Evolutionary conservation across 1,140 invertebrate genomes (phyloP), one percentile per base, ranked within the genome.

Genomic region (Capitella teleta): DNA sequence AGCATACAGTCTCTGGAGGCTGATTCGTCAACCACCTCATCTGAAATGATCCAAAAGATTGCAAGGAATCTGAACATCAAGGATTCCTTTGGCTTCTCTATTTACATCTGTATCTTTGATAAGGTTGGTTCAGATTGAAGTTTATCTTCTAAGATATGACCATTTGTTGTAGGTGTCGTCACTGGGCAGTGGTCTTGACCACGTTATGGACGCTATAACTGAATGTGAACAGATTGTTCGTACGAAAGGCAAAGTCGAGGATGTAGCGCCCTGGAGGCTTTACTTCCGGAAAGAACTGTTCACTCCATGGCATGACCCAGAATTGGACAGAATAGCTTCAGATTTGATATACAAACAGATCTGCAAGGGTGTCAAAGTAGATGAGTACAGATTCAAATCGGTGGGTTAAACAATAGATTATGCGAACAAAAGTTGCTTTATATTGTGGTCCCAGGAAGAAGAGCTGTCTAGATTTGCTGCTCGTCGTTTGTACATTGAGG

Each of bases 231-330:
- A 64, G 38, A 16, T 47, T n/a, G 19, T 47, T 43, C 38, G 49
- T 10, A 25, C 25, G 34, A 24, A 47, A 12, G 40, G 36, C 12
- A 26, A 32, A 23, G 24, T 30, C 18, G 52, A 49, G 25, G 26
- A 41, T 26, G 36, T 43, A 5, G 24, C 63, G 23, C 40, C 59
- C 6, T 70, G 67, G 67, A 51, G 64, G 25, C 51, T 70, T 1
- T 68, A 61, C 44, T 67, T 66, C 52, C 54, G 67, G 44, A 61
- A 61, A 43, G 67, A 70, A 51, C 61, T 61, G 44, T 70, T 70
- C 49, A 57, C 59, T 8, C 64, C 67, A 0, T 68, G 67, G 66
- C 54, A 63, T 23, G 56, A 57, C 44, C 42, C 57, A 0, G 53
- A 53, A 24, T 19, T 46, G 0, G 66, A 68, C 40, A 28, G 38